Percentiles rank a stretch among this genome's conserved stretches.
Evolutionary conservation across 2,888 invertebrate species (phyloP).

Genomic region (Acronicta alni): DNA sequence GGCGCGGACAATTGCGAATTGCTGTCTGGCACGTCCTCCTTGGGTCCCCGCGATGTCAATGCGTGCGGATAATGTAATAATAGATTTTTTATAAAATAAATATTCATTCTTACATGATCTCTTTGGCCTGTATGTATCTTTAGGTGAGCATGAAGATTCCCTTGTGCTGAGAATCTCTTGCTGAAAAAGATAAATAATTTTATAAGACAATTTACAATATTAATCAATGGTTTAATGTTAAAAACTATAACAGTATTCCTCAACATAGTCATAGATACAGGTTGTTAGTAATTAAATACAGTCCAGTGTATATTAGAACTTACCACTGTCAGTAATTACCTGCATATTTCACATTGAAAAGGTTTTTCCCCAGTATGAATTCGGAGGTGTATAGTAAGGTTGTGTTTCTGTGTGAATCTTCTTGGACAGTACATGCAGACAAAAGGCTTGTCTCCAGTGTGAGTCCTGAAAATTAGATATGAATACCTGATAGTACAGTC

Average conservation of each 20-base stretch:
- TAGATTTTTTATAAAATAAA: too few species aligned
- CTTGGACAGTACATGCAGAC: slow-evolving; percentile 88
- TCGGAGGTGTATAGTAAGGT: slow-evolving; percentile 89
- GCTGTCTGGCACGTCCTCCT: too few species aligned
- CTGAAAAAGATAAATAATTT: slow-evolving; percentile 63
- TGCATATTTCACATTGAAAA: slow-evolving; percentile 91
- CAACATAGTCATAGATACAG: too few species aligned
- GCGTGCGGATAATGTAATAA: too few species aligned
- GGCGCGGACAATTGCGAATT: too few species aligned
- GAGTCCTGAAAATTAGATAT: slow-evolving; percentile 77
- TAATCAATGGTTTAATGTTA: too few species aligned
- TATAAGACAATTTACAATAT: too few species aligned
- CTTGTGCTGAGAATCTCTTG: slow-evolving; percentile 90
- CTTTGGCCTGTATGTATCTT: slow-evolving; percentile 90
- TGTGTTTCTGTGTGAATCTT: slow-evolving; percentile 90
- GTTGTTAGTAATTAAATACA: too few species aligned
- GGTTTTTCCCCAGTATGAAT: slow-evolving; percentile 90
- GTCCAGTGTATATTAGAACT: not conserved
- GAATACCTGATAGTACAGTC: too few species aligned
- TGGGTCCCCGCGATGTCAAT: too few species aligned
- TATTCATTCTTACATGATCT: slow-evolving; percentile 83
- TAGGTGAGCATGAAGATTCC: slow-evolving; percentile 90
- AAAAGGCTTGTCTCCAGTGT: slow-evolving; percentile 90
- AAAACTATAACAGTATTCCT: too few species aligned
- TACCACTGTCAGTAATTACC: slow-evolving; percentile 63